These are phyloP conservation scores for Temnothorax curvispinosus DNA, from an alignment of 1,140 invertebrate species.

Conservation along the genomic window DNA sequence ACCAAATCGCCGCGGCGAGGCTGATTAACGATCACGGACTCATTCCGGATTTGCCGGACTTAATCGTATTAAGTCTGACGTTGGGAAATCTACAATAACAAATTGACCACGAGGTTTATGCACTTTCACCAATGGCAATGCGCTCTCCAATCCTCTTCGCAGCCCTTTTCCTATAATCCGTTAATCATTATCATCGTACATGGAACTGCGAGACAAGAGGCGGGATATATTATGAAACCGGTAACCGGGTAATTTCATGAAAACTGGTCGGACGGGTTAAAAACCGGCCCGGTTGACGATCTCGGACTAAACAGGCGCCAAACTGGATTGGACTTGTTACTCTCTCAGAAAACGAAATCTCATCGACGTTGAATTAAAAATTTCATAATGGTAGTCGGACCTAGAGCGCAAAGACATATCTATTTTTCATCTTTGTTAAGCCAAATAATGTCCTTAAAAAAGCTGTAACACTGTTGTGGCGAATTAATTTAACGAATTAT, in stretches of 20 bases:
- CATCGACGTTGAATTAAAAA: conserved; percentile 68
- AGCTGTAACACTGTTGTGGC: background rate
- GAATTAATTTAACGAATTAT: background rate
- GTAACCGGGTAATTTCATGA: conserved; percentile 74
- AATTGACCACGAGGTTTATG: conserved; percentile 18
- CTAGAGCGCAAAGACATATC: background rate
- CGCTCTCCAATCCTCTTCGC: conserved; percentile 48
- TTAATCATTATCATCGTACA: conserved; percentile 74
- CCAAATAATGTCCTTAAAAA: background rate
- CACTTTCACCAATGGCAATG: conserved; percentile 52
- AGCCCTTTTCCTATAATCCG: conserved; percentile 56
- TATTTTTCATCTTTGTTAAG: background rate
- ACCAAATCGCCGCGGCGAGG: conserved; percentile 47
- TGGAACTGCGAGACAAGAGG: conserved; percentile 64
- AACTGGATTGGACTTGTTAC: conserved; percentile 65
- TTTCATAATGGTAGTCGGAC: conserved; percentile 38
- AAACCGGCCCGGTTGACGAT: conserved; percentile 72
- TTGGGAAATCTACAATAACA: conserved; percentile 54
- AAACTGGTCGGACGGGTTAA: conserved; percentile 74
- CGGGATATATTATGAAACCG: conserved; percentile 74
- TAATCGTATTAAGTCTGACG: conserved; percentile 2
- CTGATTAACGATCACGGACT: conserved; percentile 58
- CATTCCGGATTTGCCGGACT: conserved; percentile 22
- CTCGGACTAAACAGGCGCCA: conserved; percentile 66
- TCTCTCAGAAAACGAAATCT: conserved; percentile 67